phyloP scores from a whole-genome alignment of 35 echinoderm and acorn worm genomes.

The Ophioderma brevispina region DNA sequence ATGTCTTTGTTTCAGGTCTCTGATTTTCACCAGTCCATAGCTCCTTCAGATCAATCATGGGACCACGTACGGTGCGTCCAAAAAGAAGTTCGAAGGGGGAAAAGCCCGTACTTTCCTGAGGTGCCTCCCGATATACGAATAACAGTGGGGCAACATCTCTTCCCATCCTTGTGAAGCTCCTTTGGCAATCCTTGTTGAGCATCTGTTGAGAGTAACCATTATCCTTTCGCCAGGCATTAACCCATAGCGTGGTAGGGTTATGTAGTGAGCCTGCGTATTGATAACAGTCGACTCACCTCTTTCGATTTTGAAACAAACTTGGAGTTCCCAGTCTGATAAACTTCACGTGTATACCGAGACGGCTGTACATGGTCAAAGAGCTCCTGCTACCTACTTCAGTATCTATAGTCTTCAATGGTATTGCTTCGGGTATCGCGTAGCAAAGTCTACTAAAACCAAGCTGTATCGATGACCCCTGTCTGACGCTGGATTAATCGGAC shows the following conservation, averaged over 20 bases:
- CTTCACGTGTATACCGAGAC: slow-evolving; percentile 29
- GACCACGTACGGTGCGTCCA: slow-evolving; percentile 31
- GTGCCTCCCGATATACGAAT: slow-evolving; percentile 27
- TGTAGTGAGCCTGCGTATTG: not conserved
- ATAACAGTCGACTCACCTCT: not conserved
- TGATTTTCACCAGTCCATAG: slow-evolving; percentile 27
- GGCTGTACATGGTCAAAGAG: slow-evolving; percentile 14
- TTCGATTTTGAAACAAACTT: not conserved
- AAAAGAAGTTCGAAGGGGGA: slow-evolving; percentile 15
- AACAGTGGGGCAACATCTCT: slow-evolving; percentile 2
- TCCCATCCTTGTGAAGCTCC: slow-evolving; percentile 11
- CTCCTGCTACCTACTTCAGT: slow-evolving; percentile 21
- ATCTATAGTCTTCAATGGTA: slow-evolving; percentile 29
- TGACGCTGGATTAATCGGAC: slow-evolving; percentile 39
- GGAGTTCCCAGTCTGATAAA: slow-evolving; percentile 25
- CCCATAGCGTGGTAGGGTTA: not conserved
- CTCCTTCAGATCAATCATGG: slow-evolving; percentile 30
- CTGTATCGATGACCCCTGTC: slow-evolving; percentile 19
- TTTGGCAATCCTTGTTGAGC: slow-evolving; percentile 29
- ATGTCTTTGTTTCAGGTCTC: slow-evolving; percentile 35
- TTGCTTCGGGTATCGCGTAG: slow-evolving; percentile 56
- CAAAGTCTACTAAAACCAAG: slow-evolving; percentile 34
- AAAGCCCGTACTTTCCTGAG: slow-evolving; percentile 33
- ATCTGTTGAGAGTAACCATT: not conserved
- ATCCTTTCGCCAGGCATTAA: not conserved